These are phyloP conservation scores for Pycnomerus fuliginosus DNA, from an alignment of 2,888 invertebrate genomes.

Conservation along the genomic window DNA sequence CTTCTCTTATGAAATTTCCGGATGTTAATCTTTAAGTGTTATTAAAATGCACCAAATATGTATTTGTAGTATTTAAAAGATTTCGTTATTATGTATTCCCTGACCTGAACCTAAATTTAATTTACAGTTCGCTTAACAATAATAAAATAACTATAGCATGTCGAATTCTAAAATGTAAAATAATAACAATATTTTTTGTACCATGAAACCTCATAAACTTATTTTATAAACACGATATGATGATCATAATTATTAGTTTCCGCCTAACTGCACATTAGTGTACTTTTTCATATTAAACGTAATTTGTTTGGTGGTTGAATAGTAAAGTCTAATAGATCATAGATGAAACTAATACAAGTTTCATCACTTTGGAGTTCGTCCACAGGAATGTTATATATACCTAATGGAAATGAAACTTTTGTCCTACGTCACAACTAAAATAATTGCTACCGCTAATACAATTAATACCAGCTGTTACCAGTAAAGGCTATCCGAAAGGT, in stretches of 20 bases:
- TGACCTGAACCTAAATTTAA: constrained; percentile 25
- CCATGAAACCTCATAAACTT: constrained; percentile 22
- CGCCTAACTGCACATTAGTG: constrained; percentile 25
- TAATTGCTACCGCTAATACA: too few species aligned
- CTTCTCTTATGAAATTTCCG: constrained; percentile 19
- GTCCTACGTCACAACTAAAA: too few species aligned
- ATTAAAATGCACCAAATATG: constrained; percentile 26
- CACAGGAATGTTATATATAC: too few species aligned
- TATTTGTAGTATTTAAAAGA: constrained; percentile 30
- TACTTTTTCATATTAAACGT: constrained; percentile 14
- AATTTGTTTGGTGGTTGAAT: constrained; percentile 12
- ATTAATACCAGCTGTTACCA: too few species aligned
- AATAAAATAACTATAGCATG: constrained; percentile 33
- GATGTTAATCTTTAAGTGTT: constrained; percentile 33
- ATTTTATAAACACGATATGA: constrained; percentile 29
- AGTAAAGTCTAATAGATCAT: constrained; percentile 8
- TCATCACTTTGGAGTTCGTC: too few species aligned
- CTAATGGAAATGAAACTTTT: too few species aligned
- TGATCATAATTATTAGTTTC: constrained; percentile 34
- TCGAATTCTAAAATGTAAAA: constrained; percentile 30
- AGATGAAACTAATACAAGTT: constrained; percentile 17
- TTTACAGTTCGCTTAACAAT: constrained; percentile 36
- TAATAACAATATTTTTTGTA: constrained; percentile 28
- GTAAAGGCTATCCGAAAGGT: too few species aligned
- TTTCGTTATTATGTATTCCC: constrained; percentile 27